Percentiles rank a stretch among this genome's conserved stretches.
Evolutionary conservation across 2,113 vertebrate genomes (phyloP).

Genomic region (Caranx ignobilis): DNA sequence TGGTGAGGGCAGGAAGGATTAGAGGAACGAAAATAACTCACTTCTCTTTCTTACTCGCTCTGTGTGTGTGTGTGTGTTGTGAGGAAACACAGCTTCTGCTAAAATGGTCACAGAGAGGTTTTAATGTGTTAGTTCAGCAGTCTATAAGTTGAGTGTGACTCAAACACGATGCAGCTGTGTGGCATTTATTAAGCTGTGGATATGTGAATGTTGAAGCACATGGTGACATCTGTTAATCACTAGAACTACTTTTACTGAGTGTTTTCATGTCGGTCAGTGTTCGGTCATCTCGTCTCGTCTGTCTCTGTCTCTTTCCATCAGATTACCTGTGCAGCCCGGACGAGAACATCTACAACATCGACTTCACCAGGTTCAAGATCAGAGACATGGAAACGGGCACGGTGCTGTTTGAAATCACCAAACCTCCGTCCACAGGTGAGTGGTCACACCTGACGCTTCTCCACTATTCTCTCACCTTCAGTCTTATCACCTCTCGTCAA

Average conservation of each 20-base stretch:
- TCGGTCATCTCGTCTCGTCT: neutral
- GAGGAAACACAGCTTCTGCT: slow-evolving; percentile 6
- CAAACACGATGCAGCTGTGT: neutral
- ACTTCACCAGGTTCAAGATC: slow-evolving; percentile 98
- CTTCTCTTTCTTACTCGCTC: slow-evolving; percentile 49
- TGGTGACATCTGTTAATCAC: too few relatives aligned
- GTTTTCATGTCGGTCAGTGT: too few relatives aligned
- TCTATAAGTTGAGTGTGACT: neutral
- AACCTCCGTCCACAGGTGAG: slow-evolving; percentile 91
- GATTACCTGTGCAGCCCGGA: slow-evolving; percentile 95
- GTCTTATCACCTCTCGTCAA: too few relatives aligned
- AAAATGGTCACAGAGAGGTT: neutral
- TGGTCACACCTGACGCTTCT: too few relatives aligned
- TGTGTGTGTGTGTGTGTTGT: slow-evolving; percentile 15
- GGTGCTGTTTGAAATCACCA: slow-evolving; percentile 98
- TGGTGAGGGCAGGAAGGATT: slow-evolving; percentile 77
- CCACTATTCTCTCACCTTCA: too few relatives aligned
- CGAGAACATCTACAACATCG: slow-evolving; percentile 96
- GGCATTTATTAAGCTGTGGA: too few relatives aligned
- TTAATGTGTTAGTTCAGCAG: neutral
- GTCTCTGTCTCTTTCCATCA: slow-evolving; percentile 62
- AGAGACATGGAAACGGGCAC: slow-evolving; percentile 97
- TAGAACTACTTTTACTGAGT: too few relatives aligned
- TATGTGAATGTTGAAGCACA: too few relatives aligned
- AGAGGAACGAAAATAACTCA: slow-evolving; percentile 75